These are phyloP conservation scores for Lasioglossum albipes DNA, from an alignment of 1,140 invertebrate species.

Conservation along the genomic window DNA sequence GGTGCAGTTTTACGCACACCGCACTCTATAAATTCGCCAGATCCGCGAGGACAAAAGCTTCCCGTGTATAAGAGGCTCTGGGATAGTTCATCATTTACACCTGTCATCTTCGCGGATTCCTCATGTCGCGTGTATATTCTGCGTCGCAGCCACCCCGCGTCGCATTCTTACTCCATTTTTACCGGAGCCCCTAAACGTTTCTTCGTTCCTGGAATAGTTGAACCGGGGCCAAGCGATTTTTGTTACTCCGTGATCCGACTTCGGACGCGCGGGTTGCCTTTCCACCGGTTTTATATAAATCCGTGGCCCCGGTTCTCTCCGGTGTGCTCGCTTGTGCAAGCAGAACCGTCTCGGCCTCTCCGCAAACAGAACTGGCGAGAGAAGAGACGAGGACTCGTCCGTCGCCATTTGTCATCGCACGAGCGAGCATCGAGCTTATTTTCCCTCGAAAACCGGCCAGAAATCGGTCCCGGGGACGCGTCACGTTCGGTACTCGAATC, in stretches of 20 bases:
- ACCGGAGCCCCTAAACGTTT: conserved; percentile 45
- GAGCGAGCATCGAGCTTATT: neutral
- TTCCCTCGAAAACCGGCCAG: neutral
- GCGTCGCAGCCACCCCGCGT: conserved; percentile 20
- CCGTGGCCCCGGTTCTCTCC: neutral
- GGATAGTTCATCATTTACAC: conserved; percentile 7
- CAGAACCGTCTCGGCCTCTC: neutral
- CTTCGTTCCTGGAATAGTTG: conserved; percentile 40
- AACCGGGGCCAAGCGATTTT: conserved; percentile 2
- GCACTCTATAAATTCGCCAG: too few relatives aligned
- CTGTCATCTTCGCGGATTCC: conserved; percentile 16
- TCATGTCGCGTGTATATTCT: conserved; percentile 11
- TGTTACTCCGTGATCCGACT: neutral
- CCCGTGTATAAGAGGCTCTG: too few relatives aligned
- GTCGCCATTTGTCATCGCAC: conserved; percentile 1
- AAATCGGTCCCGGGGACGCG: neutral
- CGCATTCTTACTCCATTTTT: conserved; percentile 46
- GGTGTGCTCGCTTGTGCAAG: neutral
- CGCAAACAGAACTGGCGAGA: neutral
- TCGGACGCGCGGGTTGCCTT: neutral
- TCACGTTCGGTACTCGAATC: neutral
- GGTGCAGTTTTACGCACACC: too few relatives aligned
- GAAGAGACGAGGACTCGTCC: neutral
- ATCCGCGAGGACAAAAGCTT: too few relatives aligned
- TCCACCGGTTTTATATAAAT: conserved; percentile 32